These are phyloP conservation scores for Gortyna flavago DNA, from an alignment of 2,888 invertebrate genomes.

Conservation along the genomic window DNA sequence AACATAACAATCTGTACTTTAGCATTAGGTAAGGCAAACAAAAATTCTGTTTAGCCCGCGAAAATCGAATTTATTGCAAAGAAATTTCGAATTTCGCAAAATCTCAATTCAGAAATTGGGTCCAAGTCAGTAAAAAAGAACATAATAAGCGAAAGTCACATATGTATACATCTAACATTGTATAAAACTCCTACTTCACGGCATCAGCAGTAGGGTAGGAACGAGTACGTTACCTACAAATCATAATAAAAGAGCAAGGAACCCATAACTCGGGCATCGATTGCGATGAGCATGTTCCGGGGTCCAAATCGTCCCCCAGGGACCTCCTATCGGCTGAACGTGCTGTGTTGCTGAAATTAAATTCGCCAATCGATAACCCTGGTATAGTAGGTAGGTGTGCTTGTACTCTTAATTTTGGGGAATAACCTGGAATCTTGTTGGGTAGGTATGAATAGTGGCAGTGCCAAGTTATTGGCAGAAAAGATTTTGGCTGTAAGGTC, in stretches of 20 bases:
- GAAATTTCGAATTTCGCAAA: too few species aligned
- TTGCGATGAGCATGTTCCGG: constrained; percentile 69
- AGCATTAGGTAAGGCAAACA: too few species aligned
- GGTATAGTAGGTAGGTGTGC: constrained; percentile 42
- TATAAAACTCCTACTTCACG: constrained; percentile 31
- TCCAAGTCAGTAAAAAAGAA: not conserved
- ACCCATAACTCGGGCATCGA: constrained; percentile 65
- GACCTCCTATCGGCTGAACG: constrained; percentile 67
- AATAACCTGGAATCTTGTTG: not conserved
- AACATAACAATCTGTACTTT: too few species aligned
- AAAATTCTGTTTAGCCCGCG: too few species aligned
- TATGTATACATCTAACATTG: constrained; percentile 8
- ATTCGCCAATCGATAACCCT: constrained; percentile 75
- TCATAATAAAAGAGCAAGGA: constrained; percentile 67
- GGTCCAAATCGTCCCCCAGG: constrained; percentile 71
- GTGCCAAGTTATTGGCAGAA: not conserved
- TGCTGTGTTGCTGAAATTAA: constrained; percentile 77
- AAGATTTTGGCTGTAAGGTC: not conserved
- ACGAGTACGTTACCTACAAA: constrained; percentile 52
- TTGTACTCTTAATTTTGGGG: constrained; percentile 30
- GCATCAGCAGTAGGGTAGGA: constrained; percentile 38
- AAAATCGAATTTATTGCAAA: too few species aligned
- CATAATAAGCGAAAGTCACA: not conserved
- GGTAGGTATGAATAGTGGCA: not conserved
- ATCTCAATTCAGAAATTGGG: too few species aligned